Evolutionary conservation across 2,888 invertebrate species (phyloP).

Genomic region (Biston stratarius): DNA sequence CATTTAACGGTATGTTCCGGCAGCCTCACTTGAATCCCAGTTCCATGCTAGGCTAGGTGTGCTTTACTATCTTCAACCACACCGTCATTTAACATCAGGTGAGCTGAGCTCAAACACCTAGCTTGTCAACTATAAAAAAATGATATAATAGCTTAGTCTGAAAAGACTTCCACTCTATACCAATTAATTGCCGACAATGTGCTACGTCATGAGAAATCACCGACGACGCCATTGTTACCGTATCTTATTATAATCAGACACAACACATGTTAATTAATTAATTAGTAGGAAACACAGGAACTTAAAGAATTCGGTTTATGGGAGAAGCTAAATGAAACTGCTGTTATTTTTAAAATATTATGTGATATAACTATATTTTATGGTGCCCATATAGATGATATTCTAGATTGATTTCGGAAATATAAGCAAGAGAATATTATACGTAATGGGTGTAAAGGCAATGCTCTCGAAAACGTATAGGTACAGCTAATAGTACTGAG

Average conservation of each 20-base stretch:
- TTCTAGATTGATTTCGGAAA: too few relatives aligned
- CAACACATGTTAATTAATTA: constrained; percentile 52
- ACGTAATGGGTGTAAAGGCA: background rate
- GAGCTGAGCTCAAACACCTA: too few relatives aligned
- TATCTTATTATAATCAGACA: constrained; percentile 52
- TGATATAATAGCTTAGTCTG: background rate
- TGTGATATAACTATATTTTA: background rate
- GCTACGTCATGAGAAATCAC: constrained; percentile 74
- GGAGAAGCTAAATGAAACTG: constrained; percentile 33
- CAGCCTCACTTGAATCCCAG: too few relatives aligned
- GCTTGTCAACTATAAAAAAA: too few relatives aligned
- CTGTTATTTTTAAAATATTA: constrained; percentile 7
- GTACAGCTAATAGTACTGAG: background rate
- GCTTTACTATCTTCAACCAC: too few relatives aligned
- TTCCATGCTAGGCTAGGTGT: too few relatives aligned
- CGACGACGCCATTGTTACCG: constrained; percentile 51
- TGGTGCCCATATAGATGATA: too few relatives aligned
- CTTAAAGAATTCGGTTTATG: constrained; percentile 38
- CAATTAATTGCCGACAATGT: constrained; percentile 59
- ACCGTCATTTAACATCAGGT: too few relatives aligned
- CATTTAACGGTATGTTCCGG: too few relatives aligned
- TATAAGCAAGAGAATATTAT: too few relatives aligned
- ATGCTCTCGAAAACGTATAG: too few relatives aligned
- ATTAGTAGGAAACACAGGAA: constrained; percentile 35
- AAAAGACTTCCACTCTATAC: constrained; percentile 26